Conservation (phyloP, 2,888 invertebrate genomes). For the Mythimna pallens region DNA sequence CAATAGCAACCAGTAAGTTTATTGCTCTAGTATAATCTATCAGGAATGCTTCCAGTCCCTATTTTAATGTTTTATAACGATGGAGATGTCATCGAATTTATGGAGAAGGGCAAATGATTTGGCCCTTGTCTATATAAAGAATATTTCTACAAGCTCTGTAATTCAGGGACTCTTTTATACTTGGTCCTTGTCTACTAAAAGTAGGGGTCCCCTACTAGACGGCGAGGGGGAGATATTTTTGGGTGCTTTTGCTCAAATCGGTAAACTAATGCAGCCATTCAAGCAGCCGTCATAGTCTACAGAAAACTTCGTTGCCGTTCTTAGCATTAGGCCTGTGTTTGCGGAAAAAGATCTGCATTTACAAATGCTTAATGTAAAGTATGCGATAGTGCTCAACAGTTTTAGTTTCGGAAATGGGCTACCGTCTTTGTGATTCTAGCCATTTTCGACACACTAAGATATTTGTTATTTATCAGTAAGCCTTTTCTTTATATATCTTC, state of each 20-base stretch:
- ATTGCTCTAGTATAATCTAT: background rate
- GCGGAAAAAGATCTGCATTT: background rate
- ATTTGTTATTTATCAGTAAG: background rate
- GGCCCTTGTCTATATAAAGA: background rate
- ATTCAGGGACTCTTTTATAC: slow-evolving; percentile 8
- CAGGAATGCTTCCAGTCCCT: background rate
- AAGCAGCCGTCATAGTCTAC: background rate
- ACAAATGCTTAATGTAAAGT: background rate
- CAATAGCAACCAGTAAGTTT: background rate
- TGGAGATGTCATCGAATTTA: background rate
- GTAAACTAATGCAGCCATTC: background rate
- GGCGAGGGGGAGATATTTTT: background rate
- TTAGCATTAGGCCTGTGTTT: background rate
- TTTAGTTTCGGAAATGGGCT: slow-evolving; percentile 30
- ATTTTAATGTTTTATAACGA: background rate
- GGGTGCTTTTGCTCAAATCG: background rate
- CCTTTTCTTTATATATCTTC: background rate
- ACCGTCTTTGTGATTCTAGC: slow-evolving; percentile 1
- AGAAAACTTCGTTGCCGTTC: background rate
- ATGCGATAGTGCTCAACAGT: slow-evolving; percentile 8
- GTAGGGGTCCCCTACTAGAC: background rate
- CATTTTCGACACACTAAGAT: slow-evolving; percentile 14
- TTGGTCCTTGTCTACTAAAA: slow-evolving; percentile 23
- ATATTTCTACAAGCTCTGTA: slow-evolving; percentile 8
- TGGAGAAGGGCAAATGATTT: background rate